phyloP scores from a whole-genome alignment of 2,888 invertebrate species.

The Polyommatus iphigenia region DNA sequence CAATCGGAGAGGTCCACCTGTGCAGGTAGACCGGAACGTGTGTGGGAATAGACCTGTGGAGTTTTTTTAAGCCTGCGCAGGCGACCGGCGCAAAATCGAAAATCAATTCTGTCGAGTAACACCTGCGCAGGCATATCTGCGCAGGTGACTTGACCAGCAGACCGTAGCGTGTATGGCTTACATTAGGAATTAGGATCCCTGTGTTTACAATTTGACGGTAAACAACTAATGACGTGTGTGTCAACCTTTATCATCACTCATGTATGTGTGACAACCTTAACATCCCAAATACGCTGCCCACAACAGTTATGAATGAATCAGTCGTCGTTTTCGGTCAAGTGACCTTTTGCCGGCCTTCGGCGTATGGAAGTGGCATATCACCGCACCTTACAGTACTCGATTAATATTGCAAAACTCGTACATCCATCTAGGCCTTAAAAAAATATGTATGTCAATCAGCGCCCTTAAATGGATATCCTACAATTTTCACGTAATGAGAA shows the following conservation, averaged over 20 bases:
- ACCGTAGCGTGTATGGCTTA: too few species aligned
- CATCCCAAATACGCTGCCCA: slow-evolving; percentile 19
- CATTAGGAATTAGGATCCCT: too few species aligned
- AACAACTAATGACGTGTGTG: neutral
- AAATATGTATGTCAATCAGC: neutral
- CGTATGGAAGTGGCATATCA: slow-evolving; percentile 20
- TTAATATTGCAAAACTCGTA: slow-evolving; percentile 14
- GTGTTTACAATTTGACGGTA: neutral
- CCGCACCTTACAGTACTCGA: slow-evolving; percentile 15
- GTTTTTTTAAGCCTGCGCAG: too few species aligned
- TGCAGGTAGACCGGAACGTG: too few species aligned
- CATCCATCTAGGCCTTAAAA: neutral
- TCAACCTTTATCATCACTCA: slow-evolving; percentile 5
- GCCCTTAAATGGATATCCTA: neutral
- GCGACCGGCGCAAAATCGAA: too few species aligned
- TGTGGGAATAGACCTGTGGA: too few species aligned
- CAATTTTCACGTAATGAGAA: neutral
- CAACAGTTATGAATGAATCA: slow-evolving; percentile 17
- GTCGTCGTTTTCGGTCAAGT: slow-evolving; percentile 23
- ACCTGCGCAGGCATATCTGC: too few species aligned
- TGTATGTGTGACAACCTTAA: neutral
- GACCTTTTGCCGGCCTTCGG: slow-evolving; percentile 32
- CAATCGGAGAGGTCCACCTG: too few species aligned
- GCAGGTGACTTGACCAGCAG: too few species aligned
- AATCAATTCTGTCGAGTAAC: too few species aligned